Evolutionary conservation across 2,113 vertebrate genomes (phyloP).

Genomic region (Odontesthes bonariensis): DNA sequence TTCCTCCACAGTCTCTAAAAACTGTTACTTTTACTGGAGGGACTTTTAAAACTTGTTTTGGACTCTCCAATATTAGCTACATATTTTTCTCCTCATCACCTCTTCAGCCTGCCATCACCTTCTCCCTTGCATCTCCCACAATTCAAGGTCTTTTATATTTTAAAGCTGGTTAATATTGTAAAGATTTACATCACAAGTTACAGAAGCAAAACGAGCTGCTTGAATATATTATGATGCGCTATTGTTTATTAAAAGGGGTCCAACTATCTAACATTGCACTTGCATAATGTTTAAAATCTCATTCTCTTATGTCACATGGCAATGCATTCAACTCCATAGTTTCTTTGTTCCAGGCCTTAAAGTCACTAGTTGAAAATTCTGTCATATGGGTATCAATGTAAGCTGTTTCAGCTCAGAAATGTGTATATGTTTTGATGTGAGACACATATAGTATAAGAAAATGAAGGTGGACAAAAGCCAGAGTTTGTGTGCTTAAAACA

Average conservation of each 20-base stretch:
- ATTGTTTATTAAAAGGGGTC: background rate
- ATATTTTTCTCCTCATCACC: slow-evolving; percentile 63
- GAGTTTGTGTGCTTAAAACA: background rate
- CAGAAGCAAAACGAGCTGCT: background rate
- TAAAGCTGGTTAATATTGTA: slow-evolving; percentile 6
- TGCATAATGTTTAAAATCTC: background rate
- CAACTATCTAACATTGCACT: background rate
- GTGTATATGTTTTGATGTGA: background rate
- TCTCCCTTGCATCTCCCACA: slow-evolving; percentile 12
- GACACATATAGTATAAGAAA: background rate
- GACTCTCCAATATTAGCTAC: slow-evolving; percentile 40
- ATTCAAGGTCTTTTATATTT: slow-evolving; percentile 60
- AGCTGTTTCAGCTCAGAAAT: background rate
- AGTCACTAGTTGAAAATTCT: too few relatives aligned
- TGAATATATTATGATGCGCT: background rate
- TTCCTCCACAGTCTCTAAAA: slow-evolving; percentile 48
- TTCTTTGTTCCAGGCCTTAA: too few relatives aligned
- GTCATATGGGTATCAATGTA: too few relatives aligned
- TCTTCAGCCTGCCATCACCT: slow-evolving; percentile 62
- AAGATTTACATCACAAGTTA: slow-evolving; percentile 13
- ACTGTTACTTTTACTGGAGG: slow-evolving; percentile 77
- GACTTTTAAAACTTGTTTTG: slow-evolving; percentile 60
- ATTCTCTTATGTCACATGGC: background rate
- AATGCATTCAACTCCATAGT: background rate
- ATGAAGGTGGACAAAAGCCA: background rate